These are phyloP conservation scores for fruit fly (Drosophila melanogaster) DNA, from an alignment of 1,140 invertebrate genomes.

Conservation along the genomic window DNA sequence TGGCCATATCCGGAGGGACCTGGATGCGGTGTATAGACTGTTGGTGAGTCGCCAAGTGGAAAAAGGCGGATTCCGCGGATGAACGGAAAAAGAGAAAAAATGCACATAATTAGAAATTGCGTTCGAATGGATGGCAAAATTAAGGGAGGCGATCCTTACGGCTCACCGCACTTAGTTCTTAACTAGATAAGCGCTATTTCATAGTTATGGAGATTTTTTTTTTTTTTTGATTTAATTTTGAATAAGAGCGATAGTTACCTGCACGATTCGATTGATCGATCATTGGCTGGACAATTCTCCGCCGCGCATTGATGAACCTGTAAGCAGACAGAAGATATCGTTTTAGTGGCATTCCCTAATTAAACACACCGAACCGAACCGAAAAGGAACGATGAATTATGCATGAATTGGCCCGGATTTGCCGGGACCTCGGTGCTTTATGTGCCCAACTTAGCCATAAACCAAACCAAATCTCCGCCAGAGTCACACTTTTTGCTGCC, in stretches of 20 bases:
- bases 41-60: conserved; percentile 25
- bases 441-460: conserved; percentile 81
- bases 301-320: conserved; percentile 99
- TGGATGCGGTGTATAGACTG: conserved; percentile 95
- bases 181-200: conserved; percentile 66
- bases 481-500: conserved; percentile 79
- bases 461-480: conserved; percentile 77
- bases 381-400: conserved; percentile 69
- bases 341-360: conserved; percentile 44
- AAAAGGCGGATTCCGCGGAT: conserved; percentile 1
- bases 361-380: conserved; percentile 38
- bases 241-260: conserved; percentile 88
- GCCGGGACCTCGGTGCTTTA: conserved; percentile 52
- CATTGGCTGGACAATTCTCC: conserved; percentile 98
- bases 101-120: conserved; percentile 85
- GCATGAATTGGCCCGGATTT: conserved; percentile 67
- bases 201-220: conserved; percentile 76
- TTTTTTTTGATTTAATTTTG: not conserved
- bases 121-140: conserved; percentile 35
- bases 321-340: conserved; percentile 83
- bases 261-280: conserved; percentile 99
- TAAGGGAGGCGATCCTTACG: conserved; percentile 18
- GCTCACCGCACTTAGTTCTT: conserved; percentile 46
- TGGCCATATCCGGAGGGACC: conserved; percentile 97
- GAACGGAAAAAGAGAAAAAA: conserved; percentile 78